Evolutionary conservation across 2,888 invertebrate genomes (phyloP), one percentile per base, ranked within the genome.

Genomic region (Tanypteryx hageni): DNA sequence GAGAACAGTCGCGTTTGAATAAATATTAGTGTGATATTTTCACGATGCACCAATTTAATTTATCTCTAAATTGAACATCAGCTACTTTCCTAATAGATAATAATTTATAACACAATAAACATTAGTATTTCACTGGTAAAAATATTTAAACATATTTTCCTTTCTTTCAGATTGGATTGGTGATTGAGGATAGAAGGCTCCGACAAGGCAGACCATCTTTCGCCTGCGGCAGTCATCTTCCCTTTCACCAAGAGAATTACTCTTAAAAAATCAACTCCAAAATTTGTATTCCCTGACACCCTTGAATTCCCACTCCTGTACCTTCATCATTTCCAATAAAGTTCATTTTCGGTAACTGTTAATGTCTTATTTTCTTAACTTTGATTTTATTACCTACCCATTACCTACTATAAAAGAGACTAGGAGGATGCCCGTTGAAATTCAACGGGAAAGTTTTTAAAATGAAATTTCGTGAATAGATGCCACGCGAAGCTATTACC

Each of bases 251-350:
- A 64, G 64, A 89, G 11, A 44, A 85, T 59, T 64, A 31, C 31
- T 61, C 27, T 9, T 2, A 59, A 31, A 89, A 61, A 89, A 89
- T 16, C n/a, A 89, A 16, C 31, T n/a, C 44, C 83, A 64, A 89
- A 89, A 89, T 89, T 76, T 89, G 27, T 83, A 9, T 59, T 18
- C 89, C 44, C 64, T 18, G 31, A 10, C 18, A 83, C 59, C 89
- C 61, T n/a, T 27, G 10, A 64, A 27, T n/a, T 61, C 59, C 31
- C 22, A 16, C 44, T 89, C 89, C 61, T 89, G 89, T 89, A 89
- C 31, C 44, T 31, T 31, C 27, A 89, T 61, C n/a, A 44, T 64
- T n/a, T 18, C 89, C 64, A 89, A 89, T 89, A 89, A 89, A 89
- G 16, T 44, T 89, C 64, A 64, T 89, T 89, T 89, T 57, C 68